Conservation (phyloP, 2,113 vertebrate genomes). For the Larimichthys polyactis region DNA sequence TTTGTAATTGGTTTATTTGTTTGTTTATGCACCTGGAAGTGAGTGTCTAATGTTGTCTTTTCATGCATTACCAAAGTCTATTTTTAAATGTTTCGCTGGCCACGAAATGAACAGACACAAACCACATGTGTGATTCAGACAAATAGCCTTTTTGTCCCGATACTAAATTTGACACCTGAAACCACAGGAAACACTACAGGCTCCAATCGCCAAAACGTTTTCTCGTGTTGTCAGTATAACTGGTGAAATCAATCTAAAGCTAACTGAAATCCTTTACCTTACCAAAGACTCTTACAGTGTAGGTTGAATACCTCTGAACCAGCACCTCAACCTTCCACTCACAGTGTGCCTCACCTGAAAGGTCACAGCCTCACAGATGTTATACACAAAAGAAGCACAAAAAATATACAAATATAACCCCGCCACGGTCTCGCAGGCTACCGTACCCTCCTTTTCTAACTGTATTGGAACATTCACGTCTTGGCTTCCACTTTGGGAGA, state of each 20-base stretch:
- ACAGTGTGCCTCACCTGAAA: constrained; percentile 24
- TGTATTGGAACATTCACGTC: constrained; percentile 64
- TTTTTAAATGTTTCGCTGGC: constrained; percentile 26
- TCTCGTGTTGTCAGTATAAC: not conserved
- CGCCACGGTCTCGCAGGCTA: not conserved
- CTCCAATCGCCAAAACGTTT: not conserved
- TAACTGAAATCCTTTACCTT: not conserved
- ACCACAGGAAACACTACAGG: not conserved
- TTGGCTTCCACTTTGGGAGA: constrained; percentile 51
- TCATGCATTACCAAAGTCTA: not conserved
- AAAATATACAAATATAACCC: constrained; percentile 12
- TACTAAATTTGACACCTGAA: not conserved
- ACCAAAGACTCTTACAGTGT: not conserved
- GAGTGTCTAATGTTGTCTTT: not conserved
- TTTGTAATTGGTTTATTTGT: not conserved
- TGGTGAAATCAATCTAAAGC: not conserved
- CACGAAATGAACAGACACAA: constrained; percentile 9
- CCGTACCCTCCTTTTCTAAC: constrained; percentile 20
- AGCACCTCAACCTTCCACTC: not conserved
- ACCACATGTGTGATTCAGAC: constrained; percentile 24
- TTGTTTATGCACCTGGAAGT: not conserved
- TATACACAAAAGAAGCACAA: not conserved
- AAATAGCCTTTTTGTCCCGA: not conserved
- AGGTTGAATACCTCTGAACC: not conserved
- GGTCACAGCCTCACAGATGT: constrained; percentile 36